A percentile compares a stretch with the other conserved stretches of the same genome.
phyloP scores from a whole-genome alignment of 2,113 vertebrate species.

The Mugil cephalus region DNA sequence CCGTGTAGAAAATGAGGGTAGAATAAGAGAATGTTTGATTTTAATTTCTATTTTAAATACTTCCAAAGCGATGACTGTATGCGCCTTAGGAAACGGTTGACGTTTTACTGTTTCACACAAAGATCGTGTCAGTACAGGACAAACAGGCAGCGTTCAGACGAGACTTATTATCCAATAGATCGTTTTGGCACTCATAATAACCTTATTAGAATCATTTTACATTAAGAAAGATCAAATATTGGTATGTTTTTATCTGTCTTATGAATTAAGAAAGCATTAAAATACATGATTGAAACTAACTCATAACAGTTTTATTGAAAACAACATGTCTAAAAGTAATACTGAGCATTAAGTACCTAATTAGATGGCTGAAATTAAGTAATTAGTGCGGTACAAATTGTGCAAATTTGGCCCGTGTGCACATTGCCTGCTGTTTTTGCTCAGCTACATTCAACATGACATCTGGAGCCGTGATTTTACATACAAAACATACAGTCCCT shows the following conservation, averaged over 20 bases:
- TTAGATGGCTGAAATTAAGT: no score
- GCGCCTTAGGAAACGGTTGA: not conserved
- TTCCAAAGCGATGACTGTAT: not conserved
- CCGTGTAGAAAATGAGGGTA: slow-evolving; percentile 2
- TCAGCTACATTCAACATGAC: not conserved
- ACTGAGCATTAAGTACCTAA: no score
- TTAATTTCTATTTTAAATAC: no score
- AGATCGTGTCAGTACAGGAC: not conserved
- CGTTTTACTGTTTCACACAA: no score
- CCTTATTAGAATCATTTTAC: not conserved
- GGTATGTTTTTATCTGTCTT: not conserved
- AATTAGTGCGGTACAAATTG: no score
- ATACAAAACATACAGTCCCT: not conserved
- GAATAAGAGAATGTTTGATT: not conserved
- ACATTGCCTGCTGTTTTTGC: not conserved
- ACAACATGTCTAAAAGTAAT: not conserved
- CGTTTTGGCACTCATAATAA: not conserved
- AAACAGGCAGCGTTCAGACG: not conserved
- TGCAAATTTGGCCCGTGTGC: not conserved
- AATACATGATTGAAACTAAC: not conserved
- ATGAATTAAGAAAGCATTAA: not conserved
- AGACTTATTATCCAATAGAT: not conserved
- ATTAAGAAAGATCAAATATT: not conserved
- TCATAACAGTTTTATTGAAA: not conserved
- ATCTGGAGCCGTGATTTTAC: not conserved